These are phyloP conservation scores for Aphelenchoides bicaudatus DNA, from an alignment of 2,888 invertebrate genomes.

Conservation along the genomic window DNA sequence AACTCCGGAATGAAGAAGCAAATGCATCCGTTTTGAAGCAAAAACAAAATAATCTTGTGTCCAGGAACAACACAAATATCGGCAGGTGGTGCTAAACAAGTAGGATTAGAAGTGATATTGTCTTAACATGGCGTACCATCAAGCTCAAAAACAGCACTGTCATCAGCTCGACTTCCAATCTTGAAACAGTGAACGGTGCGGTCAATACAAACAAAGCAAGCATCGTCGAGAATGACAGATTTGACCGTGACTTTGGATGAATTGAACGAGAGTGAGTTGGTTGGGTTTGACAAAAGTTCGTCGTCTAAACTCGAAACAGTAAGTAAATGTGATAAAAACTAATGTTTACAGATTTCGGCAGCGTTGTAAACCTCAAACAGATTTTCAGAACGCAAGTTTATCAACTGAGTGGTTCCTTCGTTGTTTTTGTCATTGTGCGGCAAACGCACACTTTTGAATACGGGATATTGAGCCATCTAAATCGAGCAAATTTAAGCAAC, in stretches of 20 bases:
- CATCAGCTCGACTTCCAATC: neutral
- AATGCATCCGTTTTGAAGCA: slow-evolving; percentile 7
- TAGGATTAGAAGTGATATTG: no score
- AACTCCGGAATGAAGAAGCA: neutral
- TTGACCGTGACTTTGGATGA: neutral
- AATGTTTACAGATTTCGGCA: slow-evolving; percentile 13
- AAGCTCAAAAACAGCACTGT: neutral
- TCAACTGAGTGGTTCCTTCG: slow-evolving; percentile 7
- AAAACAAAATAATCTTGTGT: neutral
- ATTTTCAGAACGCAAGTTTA: slow-evolving; percentile 2
- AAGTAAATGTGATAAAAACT: neutral
- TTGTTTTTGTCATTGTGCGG: neutral
- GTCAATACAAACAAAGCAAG: slow-evolving; percentile 2
- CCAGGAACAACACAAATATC: slow-evolving; percentile 6
- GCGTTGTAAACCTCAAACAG: slow-evolving; percentile 10
- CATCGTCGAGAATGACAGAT: neutral
- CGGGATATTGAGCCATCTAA: no score
- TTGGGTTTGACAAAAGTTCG: neutral
- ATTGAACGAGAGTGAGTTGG: neutral
- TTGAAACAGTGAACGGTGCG: neutral
- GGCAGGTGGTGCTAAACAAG: neutral
- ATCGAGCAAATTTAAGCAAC: no score
- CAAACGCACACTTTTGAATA: slow-evolving; percentile 2
- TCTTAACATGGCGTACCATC: neutral
- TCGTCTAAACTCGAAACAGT: neutral